phyloP scores from a whole-genome alignment of 2,113 vertebrate species.

The Athene cunicularia region DNA sequence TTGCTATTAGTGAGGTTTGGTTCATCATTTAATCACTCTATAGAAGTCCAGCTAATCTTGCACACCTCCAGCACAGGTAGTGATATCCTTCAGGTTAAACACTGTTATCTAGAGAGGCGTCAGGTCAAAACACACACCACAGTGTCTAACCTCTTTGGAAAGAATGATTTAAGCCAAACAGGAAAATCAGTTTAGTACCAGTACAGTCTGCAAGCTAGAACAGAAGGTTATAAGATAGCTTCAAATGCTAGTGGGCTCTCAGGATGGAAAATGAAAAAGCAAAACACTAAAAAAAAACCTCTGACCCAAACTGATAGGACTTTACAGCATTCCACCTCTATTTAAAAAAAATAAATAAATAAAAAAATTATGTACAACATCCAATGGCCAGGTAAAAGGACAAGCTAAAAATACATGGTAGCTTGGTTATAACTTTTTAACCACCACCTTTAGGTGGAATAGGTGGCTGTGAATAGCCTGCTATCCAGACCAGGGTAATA shows the following conservation, averaged over 20 bases:
- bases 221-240: neutral
- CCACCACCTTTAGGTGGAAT: neutral
- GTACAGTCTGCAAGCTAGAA: neutral
- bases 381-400: neutral
- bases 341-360: neutral
- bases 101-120: neutral
- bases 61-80: neutral
- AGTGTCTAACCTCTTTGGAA: neutral
- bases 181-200: neutral
- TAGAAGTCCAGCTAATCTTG: neutral
- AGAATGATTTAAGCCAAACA: neutral
- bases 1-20: neutral
- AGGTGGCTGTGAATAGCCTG: neutral
- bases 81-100: neutral
- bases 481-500: neutral
- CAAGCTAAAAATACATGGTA: neutral
- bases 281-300: too few species aligned
- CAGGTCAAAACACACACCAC: neutral
- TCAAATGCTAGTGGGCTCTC: neutral
- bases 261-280: fast-evolving
- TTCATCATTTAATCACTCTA: neutral
- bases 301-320: neutral
- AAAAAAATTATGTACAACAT: neutral
- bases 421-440: neutral
- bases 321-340: neutral